phyloP scores from a whole-genome alignment of 35 echinoderm and acorn worm species.

The Lytechinus pictus region DNA sequence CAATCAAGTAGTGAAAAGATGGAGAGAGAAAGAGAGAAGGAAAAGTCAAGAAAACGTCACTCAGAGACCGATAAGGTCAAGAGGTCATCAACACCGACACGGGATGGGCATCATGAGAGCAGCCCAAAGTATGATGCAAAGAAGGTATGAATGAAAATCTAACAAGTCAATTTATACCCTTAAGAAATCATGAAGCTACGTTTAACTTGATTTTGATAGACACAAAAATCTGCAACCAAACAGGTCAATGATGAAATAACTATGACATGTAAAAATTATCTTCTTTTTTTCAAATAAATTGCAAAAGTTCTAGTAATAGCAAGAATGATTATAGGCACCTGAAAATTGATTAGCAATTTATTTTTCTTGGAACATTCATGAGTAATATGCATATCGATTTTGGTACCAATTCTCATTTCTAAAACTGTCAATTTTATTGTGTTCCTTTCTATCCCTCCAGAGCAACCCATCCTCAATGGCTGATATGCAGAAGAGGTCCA shows the following conservation, averaged over 20 bases:
- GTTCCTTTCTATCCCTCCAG: background rate
- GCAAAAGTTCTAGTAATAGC: too few relatives aligned
- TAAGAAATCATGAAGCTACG: background rate
- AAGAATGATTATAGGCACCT: too few relatives aligned
- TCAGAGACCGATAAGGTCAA: slow-evolving; percentile 78
- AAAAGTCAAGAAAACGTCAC: slow-evolving; percentile 76
- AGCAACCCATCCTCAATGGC: background rate
- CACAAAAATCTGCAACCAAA: too few relatives aligned
- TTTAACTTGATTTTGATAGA: too few relatives aligned
- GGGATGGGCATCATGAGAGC: slow-evolving; percentile 62
- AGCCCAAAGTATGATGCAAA: slow-evolving; percentile 38
- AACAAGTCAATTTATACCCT: background rate
- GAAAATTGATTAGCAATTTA: too few relatives aligned
- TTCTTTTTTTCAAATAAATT: too few relatives aligned
- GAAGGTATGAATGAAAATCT: background rate
- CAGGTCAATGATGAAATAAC: too few relatives aligned
- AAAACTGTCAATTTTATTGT: too few relatives aligned
- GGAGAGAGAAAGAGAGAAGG: slow-evolving; percentile 68
- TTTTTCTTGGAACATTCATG: too few relatives aligned
- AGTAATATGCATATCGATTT: too few relatives aligned
- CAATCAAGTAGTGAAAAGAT: slow-evolving; percentile 71
- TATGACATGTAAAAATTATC: too few relatives aligned
- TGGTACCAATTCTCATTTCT: too few relatives aligned
- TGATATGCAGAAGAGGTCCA: slow-evolving; percentile 56
- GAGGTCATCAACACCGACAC: slow-evolving; percentile 42